Evolutionary conservation across 2,888 invertebrate genomes (phyloP).

Genomic region (Argyresthia albistria): DNA sequence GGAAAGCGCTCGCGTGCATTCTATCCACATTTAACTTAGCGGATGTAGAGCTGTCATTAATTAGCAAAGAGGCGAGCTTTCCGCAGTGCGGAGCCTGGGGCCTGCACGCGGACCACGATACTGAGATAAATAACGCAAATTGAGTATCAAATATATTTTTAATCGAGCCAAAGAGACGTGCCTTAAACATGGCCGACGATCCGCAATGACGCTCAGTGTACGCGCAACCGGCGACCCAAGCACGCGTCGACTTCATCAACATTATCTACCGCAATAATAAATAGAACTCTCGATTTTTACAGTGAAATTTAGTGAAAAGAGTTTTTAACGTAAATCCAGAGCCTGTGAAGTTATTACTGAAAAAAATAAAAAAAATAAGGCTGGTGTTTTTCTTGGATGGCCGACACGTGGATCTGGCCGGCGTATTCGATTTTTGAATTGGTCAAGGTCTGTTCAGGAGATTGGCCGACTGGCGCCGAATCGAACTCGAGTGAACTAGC

Average conservation of each 20-base stretch:
- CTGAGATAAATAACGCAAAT: conserved; percentile 26
- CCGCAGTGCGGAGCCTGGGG: background rate
- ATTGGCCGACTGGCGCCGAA: conserved; percentile 35
- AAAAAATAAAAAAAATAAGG: conserved; percentile 24
- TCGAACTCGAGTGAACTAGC: too few relatives aligned
- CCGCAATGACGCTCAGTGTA: conserved; percentile 44
- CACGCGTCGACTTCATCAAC: conserved; percentile 36
- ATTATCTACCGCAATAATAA: conserved; percentile 8
- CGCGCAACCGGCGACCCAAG: conserved; percentile 44
- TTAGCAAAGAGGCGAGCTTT: background rate
- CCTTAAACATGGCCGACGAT: conserved; percentile 54
- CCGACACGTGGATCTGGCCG: conserved; percentile 42
- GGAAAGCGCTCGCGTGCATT: too few relatives aligned
- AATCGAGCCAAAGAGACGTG: conserved; percentile 42
- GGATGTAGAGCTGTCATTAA: too few relatives aligned
- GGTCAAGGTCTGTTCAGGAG: conserved; percentile 39
- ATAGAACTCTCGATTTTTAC: background rate
- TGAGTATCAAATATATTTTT: conserved; percentile 26
- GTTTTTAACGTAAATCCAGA: conserved; percentile 10
- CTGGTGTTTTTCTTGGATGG: conserved; percentile 30
- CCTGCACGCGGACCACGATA: background rate
- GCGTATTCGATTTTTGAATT: conserved; percentile 41
- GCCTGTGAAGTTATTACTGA: conserved; percentile 15
- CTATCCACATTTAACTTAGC: too few relatives aligned
- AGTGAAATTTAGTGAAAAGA: conserved; percentile 1